phyloP scores from a whole-genome alignment of 2,888 invertebrate species.

The Heteropelma amictum region DNA sequence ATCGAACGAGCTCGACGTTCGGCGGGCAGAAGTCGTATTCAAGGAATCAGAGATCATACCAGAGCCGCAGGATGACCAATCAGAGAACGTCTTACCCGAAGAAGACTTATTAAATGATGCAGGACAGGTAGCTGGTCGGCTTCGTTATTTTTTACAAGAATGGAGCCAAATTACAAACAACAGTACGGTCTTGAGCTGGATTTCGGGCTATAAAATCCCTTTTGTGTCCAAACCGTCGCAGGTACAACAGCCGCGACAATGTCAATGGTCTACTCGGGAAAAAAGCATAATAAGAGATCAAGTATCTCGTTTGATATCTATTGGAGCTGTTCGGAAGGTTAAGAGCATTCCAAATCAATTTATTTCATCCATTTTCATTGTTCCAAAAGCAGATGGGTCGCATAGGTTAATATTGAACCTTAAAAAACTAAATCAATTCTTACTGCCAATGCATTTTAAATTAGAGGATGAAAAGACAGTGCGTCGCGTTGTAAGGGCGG shows the following conservation, averaged over 20 bases:
- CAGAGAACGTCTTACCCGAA: constrained; percentile 4
- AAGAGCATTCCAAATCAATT: background rate
- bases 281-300: background rate
- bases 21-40: background rate
- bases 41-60: background rate
- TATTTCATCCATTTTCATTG: constrained; percentile 18
- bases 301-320: background rate
- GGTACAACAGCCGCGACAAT: background rate
- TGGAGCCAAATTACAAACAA: constrained; percentile 17
- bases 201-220: constrained; percentile 31
- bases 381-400: background rate
- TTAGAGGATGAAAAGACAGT: constrained; percentile 23
- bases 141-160: background rate
- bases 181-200: constrained; percentile 9
- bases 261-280: background rate
- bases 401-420: background rate
- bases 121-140: constrained; percentile 1
- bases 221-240: background rate
- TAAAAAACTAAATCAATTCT: constrained; percentile 1
- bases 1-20: background rate
- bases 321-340: constrained; percentile 12
- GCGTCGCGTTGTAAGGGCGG: constrained; percentile 3
- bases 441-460: constrained; percentile 22
- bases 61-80: background rate
- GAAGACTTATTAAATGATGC: background rate